Conservation (phyloP, 1,140 invertebrate genomes). For the Meloidogyne chitwoodi region DNA sequence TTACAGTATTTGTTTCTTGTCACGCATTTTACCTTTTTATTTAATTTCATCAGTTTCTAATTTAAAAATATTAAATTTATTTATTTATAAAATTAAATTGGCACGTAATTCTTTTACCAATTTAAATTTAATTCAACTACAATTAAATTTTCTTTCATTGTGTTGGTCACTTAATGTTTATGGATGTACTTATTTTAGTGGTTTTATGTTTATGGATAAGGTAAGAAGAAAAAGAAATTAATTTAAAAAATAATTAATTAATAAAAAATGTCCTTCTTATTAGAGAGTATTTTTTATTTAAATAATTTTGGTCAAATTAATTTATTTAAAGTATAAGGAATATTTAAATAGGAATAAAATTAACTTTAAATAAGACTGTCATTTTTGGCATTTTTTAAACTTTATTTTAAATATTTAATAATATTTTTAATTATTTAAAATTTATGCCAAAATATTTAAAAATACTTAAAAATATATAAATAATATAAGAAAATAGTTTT, state of each 20-base stretch:
- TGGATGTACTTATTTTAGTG: conserved; percentile 41
- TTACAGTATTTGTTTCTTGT: conserved; percentile 28
- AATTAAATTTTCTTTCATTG: conserved; percentile 33
- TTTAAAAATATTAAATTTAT: conserved; percentile 2
- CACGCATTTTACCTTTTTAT: conserved; percentile 31
- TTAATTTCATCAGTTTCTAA: conserved; percentile 24
- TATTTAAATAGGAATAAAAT: not conserved
- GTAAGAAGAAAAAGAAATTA: conserved; percentile 13
- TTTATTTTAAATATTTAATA: too few species aligned
- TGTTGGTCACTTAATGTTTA: conserved; percentile 43
- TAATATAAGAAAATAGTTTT: not conserved
- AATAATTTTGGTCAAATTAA: too few species aligned
- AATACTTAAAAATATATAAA: not conserved
- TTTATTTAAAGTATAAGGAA: not conserved
- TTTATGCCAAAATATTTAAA: too few species aligned
- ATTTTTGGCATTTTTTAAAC: too few species aligned
- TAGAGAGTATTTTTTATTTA: too few species aligned
- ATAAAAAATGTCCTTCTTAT: too few species aligned
- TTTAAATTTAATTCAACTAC: conserved; percentile 31
- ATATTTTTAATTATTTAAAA: too few species aligned
- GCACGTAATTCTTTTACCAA: conserved; percentile 26
- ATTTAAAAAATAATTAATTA: too few species aligned
- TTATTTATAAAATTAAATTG: conserved; percentile 25
- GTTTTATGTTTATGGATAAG: conserved; percentile 44
- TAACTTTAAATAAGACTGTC: not conserved